phyloP scores from a whole-genome alignment of 2,113 vertebrate genomes.

The Chaetops frenatus region DNA sequence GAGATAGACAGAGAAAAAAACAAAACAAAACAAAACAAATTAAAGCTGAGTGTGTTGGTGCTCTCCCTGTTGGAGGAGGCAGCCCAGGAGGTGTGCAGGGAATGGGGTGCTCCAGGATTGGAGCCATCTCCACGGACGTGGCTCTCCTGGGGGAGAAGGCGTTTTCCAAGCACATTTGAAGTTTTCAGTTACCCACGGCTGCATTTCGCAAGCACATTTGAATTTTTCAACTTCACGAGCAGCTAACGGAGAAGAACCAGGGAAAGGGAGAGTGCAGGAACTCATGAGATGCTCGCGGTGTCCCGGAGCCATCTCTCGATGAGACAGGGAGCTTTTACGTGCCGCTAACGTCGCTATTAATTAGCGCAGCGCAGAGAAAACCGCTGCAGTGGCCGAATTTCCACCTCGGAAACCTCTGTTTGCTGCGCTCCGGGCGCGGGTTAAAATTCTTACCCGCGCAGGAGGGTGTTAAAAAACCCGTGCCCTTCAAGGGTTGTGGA shows the following conservation, averaged over 20 bases:
- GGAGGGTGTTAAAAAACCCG: not conserved
- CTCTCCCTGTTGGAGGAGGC: not conserved
- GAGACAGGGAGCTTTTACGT: not conserved
- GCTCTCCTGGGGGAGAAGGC: not conserved
- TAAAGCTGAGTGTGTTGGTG: accelerated
- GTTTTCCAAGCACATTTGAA: not conserved
- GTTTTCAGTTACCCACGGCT: not conserved
- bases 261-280: not conserved
- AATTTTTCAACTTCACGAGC: not conserved
- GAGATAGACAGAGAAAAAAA: not conserved
- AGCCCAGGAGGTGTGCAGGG: not conserved
- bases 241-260: not conserved
- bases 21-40: too few species aligned
- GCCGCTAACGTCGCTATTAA: accelerated
- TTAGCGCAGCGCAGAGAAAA: not conserved
- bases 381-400: too few species aligned
- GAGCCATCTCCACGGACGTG: not conserved
- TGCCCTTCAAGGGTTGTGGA: accelerated
- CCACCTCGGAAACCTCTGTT: not conserved
- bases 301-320: not conserved
- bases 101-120: not conserved
- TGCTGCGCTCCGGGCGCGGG: accelerated
- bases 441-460: accelerated
- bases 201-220: not conserved
- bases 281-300: not conserved